Conservation (phyloP, 1,140 invertebrate genomes). For the Heterodera carotae region DNA sequence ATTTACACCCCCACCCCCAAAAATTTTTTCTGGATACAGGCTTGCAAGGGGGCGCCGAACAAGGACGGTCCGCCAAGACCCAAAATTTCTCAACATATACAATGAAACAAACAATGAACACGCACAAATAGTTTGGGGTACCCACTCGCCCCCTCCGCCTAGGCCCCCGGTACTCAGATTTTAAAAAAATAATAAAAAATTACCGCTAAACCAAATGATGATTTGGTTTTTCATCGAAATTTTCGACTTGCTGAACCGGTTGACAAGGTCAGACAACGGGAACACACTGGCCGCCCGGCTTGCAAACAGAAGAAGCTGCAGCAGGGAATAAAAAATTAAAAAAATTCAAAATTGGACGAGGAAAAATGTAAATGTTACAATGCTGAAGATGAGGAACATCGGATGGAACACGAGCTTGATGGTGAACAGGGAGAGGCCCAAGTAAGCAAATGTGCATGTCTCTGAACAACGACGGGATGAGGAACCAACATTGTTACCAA, state of each 20-base stretch:
- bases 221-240: conserved; percentile 98
- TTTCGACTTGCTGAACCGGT: conserved; percentile 84
- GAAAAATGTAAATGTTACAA: conserved; percentile 69
- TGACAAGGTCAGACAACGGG: conserved; percentile 86
- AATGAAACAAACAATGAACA: no score
- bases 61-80: no score
- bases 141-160: no score
- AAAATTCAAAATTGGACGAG: conserved; percentile 16
- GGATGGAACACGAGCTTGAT: conserved; percentile 78
- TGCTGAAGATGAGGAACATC: conserved; percentile 85
- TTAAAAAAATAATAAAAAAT: conserved; percentile 53
- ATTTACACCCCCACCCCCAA: no score
- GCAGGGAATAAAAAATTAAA: conserved; percentile 37
- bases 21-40: no score
- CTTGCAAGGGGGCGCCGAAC: no score
- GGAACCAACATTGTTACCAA: conserved; percentile 15
- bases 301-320: conserved; percentile 79
- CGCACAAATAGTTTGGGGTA: no score
- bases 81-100: no score
- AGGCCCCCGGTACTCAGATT: no score
- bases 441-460: conserved; percentile 98
- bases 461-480: conserved; percentile 69
- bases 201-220: conserved; percentile 84
- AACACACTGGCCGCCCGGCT: conserved; percentile 95
- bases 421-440: conserved; percentile 94